Conservation (phyloP, 2,888 invertebrate species). For the Diabrotica balteata region DNA sequence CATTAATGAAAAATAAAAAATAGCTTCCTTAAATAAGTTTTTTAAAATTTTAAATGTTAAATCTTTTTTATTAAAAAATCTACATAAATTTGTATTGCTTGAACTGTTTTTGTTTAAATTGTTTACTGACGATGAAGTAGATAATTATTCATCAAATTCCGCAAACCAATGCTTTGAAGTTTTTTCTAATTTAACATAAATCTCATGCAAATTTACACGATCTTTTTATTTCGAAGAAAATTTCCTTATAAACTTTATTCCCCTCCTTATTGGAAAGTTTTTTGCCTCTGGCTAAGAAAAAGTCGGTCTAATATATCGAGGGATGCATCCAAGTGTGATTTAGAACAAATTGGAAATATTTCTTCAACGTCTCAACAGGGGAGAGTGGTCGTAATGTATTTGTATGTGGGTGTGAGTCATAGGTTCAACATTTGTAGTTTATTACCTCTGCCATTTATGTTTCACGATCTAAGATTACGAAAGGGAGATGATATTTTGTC, state of each 20-base stretch:
- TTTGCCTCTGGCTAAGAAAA: not conserved
- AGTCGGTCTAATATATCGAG: slow-evolving; percentile 4
- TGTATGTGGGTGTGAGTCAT: slow-evolving; percentile 11
- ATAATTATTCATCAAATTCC: too few species aligned
- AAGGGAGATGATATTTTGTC: not conserved
- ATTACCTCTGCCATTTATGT: not conserved
- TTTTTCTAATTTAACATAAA: not conserved
- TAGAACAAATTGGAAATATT: slow-evolving; percentile 4
- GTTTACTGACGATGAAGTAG: too few species aligned
- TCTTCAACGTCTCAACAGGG: slow-evolving; percentile 1
- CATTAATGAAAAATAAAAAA: too few species aligned
- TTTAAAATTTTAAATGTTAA: too few species aligned
- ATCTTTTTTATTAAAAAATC: too few species aligned
- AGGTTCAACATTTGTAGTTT: not conserved
- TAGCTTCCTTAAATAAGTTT: too few species aligned
- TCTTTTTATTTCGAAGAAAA: not conserved
- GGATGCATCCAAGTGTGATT: slow-evolving; percentile 6
- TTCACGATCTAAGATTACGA: not conserved
- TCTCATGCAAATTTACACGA: too few species aligned
- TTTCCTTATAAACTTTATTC: not conserved
- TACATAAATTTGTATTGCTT: too few species aligned
- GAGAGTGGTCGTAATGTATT: slow-evolving; percentile 2
- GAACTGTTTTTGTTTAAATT: too few species aligned
- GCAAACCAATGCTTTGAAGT: not conserved
- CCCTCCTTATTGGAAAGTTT: not conserved